Base-by-base conservation (phyloP, 2,797 vertebrate genomes). In the Phrynocephalus forsythii region DNA sequence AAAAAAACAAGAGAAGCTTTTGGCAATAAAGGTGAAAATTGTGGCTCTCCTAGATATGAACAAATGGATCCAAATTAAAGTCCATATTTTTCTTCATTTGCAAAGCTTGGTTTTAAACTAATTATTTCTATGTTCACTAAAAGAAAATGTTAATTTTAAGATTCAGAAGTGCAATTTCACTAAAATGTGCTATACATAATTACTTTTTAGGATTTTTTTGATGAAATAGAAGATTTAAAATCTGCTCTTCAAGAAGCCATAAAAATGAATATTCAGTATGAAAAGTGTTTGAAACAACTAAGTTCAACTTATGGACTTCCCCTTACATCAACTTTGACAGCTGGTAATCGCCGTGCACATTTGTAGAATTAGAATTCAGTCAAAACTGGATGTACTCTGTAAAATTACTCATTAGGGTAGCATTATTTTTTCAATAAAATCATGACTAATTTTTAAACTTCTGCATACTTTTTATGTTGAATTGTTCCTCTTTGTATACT, bases 141-240 rank as follows among this genome's bases (percentile, higher is more conserved):
- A 78, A 28, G 24, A 68, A 76, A 20, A 28, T 22, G 56, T 7
- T 60, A 56, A 52, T 10, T 85, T 90, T 88, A 85, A 85, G 20
- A n/a, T 0, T 81, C 85, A 85, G 71, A 91, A 78, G 78, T 81
- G 16, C 26, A 24, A 87, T 87, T 83, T 83, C 85, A 87, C 63
- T 83, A 85, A 89, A 87, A 44, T 69, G 91, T 10, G 87, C 68
- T 81, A 63, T 89, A 1, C 5, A 6, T 20, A 82, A 89, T 93
- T 79, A 89, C 86, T 92, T 93, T 92, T 91, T 90, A 96, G 95
- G 95, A 91, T 20, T 96, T 96, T 94, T 96, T 96, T 89, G 94
- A 96, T 88, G 95, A 96, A 91, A 56, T 96, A 85, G 94, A 96
- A 94, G 95, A 96, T 90, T 90, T 96, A 91, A 96, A 96, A 92